Percentiles rank a stretch among this genome's conserved stretches.
Conservation (phyloP, 2,888 invertebrate species). For the Dyspetes luteomarginatus region DNA sequence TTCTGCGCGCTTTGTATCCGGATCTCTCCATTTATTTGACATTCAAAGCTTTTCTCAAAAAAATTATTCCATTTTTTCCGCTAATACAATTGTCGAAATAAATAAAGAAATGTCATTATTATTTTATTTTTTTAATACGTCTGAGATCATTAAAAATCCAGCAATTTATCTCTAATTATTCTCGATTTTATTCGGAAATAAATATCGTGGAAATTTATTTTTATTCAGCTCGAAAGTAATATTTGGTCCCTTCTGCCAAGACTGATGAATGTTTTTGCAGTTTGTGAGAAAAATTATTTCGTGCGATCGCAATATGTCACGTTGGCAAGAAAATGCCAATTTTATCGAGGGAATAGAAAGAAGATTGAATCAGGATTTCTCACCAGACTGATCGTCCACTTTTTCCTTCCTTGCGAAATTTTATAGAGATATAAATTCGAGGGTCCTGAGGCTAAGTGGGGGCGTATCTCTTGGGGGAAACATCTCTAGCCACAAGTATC, state of each 20-base stretch:
- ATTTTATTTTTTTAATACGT: too few relatives aligned
- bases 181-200: too few relatives aligned
- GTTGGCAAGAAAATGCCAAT: background rate
- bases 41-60: background rate
- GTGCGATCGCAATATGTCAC: background rate
- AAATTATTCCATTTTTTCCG: background rate
- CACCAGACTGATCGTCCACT: background rate
- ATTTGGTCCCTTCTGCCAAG: too few relatives aligned
- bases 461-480: slow-evolving; percentile 1
- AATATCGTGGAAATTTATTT: too few relatives aligned
- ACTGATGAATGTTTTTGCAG: too few relatives aligned
- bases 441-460: slow-evolving; percentile 15
- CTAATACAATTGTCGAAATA: too few relatives aligned
- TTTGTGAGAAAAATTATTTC: too few relatives aligned
- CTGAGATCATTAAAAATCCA: too few relatives aligned
- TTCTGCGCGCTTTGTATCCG: slow-evolving; percentile 42
- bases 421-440: slow-evolving; percentile 18
- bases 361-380: slow-evolving; percentile 43
- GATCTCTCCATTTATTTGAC: too few relatives aligned
- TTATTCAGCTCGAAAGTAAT: too few relatives aligned
- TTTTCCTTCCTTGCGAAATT: background rate
- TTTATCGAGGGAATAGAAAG: background rate
- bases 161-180: too few relatives aligned
- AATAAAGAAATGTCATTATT: too few relatives aligned
- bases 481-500: slow-evolving; percentile 5